Percentiles rank a stretch among this genome's conserved stretches.
These are phyloP conservation scores for Heliornis fulica DNA, from an alignment of 2,113 vertebrate genomes.

Conservation along the genomic window DNA sequence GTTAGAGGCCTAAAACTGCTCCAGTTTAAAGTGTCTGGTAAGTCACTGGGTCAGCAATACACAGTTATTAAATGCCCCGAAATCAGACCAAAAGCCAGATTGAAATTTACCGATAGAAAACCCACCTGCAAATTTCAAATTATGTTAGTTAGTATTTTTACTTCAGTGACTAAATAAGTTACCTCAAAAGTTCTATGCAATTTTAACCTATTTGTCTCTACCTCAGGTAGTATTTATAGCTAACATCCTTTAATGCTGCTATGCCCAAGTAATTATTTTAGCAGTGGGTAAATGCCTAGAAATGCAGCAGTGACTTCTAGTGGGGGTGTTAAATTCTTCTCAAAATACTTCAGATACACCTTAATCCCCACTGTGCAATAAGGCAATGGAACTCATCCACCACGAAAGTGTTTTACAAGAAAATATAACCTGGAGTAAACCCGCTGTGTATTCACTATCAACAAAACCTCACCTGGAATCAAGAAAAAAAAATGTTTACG, in stretches of 20 bases:
- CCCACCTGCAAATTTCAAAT: background rate
- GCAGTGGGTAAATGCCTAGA: background rate
- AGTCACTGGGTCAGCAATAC: background rate
- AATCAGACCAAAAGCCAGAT: background rate
- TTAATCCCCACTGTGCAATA: background rate
- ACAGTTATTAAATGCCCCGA: background rate
- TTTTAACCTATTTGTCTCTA: background rate
- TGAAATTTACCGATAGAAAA: background rate
- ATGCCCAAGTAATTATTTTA: background rate
- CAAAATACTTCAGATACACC: background rate
- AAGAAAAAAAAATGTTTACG: accelerated
- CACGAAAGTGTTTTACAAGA: background rate
- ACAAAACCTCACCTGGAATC: background rate
- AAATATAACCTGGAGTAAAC: background rate
- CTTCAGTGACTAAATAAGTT: background rate
- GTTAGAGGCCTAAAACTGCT: background rate
- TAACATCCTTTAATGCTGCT: background rate
- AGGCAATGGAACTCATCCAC: background rate
- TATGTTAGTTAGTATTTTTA: background rate
- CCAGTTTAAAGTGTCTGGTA: background rate
- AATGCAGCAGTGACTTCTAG: background rate
- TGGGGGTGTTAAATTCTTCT: background rate
- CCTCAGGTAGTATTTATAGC: background rate
- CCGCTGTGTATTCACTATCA: background rate
- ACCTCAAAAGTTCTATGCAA: background rate